Conservation (phyloP, 2,797 vertebrate genomes). For the Coccyzus lansbergi region DNA sequence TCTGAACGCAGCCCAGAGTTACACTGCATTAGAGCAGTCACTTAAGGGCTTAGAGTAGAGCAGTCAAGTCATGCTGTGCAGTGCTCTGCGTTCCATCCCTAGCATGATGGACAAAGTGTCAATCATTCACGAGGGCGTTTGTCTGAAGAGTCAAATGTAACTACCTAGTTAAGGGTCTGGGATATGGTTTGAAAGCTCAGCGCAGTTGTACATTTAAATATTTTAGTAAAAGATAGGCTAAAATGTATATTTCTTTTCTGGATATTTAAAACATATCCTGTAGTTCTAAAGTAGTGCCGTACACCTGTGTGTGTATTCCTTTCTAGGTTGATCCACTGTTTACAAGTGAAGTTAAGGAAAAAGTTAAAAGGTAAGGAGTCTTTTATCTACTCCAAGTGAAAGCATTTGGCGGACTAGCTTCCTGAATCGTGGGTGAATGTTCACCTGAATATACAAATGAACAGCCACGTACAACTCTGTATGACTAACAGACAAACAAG, state of each 20-base stretch:
- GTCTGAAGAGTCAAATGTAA: neutral
- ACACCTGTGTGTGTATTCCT: neutral
- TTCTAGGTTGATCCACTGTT: constrained; percentile 88
- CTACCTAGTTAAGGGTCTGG: too few species aligned
- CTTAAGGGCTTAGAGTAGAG: neutral
- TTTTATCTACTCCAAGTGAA: neutral
- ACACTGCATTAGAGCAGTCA: neutral
- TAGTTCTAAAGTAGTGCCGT: neutral
- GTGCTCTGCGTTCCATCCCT: rapidly evolving
- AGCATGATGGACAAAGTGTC: neutral
- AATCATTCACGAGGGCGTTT: rapidly evolving
- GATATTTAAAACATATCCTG: neutral
- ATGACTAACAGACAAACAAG: too few species aligned
- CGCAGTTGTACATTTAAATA: neutral
- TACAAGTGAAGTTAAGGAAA: constrained; percentile 83
- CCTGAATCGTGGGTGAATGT: neutral
- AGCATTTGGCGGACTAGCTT: neutral
- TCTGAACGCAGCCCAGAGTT: neutral
- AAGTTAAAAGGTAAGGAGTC: constrained; percentile 69
- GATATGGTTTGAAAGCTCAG: neutral
- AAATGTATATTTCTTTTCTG: neutral
- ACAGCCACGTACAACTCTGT: neutral
- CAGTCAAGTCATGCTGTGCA: neutral
- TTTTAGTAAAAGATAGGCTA: neutral
- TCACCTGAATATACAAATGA: neutral